Base-by-base conservation (phyloP, 2,113 vertebrate species). In the human region DNA sequence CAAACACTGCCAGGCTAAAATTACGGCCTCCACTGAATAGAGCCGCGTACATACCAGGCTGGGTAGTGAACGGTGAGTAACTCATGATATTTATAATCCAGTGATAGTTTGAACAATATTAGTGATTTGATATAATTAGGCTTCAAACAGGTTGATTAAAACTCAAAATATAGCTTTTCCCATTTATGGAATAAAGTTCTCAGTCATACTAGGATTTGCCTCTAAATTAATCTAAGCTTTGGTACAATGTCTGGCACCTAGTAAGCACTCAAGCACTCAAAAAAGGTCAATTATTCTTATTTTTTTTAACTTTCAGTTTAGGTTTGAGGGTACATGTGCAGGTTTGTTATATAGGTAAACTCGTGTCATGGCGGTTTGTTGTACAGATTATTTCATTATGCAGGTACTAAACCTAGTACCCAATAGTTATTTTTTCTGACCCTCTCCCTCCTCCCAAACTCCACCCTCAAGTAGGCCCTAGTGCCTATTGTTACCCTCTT, bases 1-100 rank as follows among this genome's bases (percentile, higher is more conserved):
- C 78, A 16, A 91, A 61, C 5, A 23, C 75, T 52, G 32, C 48
- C 50, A 96, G 68, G 2, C 6, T 20, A 76, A 98, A 52, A 43
- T 81, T 97, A n/a, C 20, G 22, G 30, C 7, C 6, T 10, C 72
- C 27, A 38, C 87, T 20, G 38, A 97, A 95, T 18, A 76, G 38
- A 90, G 98, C 98, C 0, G 78, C 95, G 1, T 98, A 98, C 45
- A 86, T 98, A 82, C 98, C 98, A 92, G 98, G 98, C 96, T 98
- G 98, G 83, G 93, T 97, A 64, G 98, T 98, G 82, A 35, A 99
- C 2, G 97, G 98, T 99, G 97, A 98, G 97, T 95, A 55, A 22
- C 8, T 43, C 45, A 1, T 59, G 17, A 27, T 50, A n/a, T 50
- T 70, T 90, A 43, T 92, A 95, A 82, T 22, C 6, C 27, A 76